A percentile compares a stretch with the other conserved stretches of the same genome.
Evolutionary conservation across 2,113 vertebrate species (phyloP).

Genomic region (Syngnathus scovelli): DNA sequence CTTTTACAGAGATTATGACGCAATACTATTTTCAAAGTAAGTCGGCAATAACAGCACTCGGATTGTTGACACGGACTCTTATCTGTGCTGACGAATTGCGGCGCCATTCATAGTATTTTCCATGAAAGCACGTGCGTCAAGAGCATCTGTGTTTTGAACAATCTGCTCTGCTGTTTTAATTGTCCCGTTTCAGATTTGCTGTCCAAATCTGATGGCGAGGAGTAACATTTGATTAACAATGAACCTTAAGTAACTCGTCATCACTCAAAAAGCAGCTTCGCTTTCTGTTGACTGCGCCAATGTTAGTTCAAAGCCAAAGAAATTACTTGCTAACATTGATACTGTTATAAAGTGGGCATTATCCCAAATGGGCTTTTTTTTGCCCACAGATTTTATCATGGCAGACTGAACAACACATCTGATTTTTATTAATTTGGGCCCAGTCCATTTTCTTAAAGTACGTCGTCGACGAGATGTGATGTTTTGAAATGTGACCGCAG

Average conservation of each 20-base stretch:
- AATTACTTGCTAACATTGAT: not conserved
- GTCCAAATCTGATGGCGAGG: not conserved
- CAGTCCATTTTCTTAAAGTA: not conserved
- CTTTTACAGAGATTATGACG: not conserved
- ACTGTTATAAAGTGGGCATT: not conserved
- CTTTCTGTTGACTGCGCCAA: not conserved
- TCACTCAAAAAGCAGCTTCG: not conserved
- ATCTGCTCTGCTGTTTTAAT: not conserved
- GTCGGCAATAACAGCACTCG: not conserved
- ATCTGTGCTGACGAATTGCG: conserved; percentile 1
- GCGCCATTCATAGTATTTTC: conserved; percentile 5
- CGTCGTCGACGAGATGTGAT: not conserved
- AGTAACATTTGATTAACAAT: not conserved
- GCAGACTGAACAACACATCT: not conserved
- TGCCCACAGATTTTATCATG: not conserved
- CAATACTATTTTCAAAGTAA: conserved; percentile 7
- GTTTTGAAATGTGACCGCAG: not conserved
- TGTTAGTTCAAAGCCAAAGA: not conserved
- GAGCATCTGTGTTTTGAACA: conserved; percentile 1
- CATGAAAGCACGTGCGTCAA: conserved; percentile 1
- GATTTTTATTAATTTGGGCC: not conserved
- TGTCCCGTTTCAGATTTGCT: not conserved
- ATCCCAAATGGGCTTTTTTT: not conserved
- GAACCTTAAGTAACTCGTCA: not conserved
- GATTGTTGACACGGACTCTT: conserved; percentile 5